phyloP scores from a whole-genome alignment of 2,797 vertebrate species.

The Acanthurus lineatus region DNA sequence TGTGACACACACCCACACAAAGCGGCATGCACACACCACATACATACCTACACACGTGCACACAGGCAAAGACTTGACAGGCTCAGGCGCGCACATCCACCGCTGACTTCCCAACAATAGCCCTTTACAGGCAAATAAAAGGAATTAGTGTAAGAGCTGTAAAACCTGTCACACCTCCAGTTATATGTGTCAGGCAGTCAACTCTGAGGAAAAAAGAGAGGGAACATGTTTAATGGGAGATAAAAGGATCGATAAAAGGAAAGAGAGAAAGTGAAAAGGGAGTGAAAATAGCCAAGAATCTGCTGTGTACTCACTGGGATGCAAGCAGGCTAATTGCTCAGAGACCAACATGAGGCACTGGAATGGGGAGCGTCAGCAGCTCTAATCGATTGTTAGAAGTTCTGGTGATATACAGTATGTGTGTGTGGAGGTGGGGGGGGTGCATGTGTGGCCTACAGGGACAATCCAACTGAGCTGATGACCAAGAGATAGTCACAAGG shows the following conservation, averaged over 20 bases:
- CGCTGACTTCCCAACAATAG: slow-evolving; percentile 68
- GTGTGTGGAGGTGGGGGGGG: not conserved
- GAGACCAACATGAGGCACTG: slow-evolving; percentile 73
- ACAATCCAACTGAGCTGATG: slow-evolving; percentile 31
- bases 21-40: slow-evolving; percentile 19
- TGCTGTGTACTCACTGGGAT: slow-evolving; percentile 71
- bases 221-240: slow-evolving; percentile 60
- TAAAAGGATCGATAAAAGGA: slow-evolving; percentile 73
- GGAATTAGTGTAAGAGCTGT: slow-evolving; percentile 78
- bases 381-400: slow-evolving; percentile 69
- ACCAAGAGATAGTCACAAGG: slow-evolving; percentile 4
- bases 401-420: slow-evolving; percentile 35
- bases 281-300: slow-evolving; percentile 68
- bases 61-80: slow-evolving; percentile 43
- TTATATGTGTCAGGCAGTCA: slow-evolving; percentile 72
- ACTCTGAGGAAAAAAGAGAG: slow-evolving; percentile 47
- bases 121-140: slow-evolving; percentile 80
- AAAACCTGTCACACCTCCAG: slow-evolving; percentile 79
- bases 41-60: slow-evolving; percentile 33
- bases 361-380: slow-evolving; percentile 61
- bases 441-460: slow-evolving; percentile 9
- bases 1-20: slow-evolving; percentile 46
- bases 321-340: slow-evolving; percentile 81
- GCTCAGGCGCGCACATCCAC: slow-evolving; percentile 67
- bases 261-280: slow-evolving; percentile 61